These are phyloP conservation scores for Nesospiza acunhae DNA, from an alignment of 2,113 vertebrate species.

Conservation along the genomic window DNA sequence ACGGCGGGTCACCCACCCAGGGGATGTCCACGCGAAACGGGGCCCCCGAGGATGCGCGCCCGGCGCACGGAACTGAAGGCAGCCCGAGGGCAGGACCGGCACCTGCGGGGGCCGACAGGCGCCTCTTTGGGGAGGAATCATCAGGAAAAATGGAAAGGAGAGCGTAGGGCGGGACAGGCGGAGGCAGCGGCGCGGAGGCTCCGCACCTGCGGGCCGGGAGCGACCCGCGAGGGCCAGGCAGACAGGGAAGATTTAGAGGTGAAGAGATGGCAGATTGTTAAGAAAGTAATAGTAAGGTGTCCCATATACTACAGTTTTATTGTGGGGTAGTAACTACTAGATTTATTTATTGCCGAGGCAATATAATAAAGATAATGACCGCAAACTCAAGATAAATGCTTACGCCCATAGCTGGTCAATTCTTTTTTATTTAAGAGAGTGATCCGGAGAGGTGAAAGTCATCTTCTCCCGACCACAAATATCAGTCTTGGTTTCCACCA, in stretches of 20 bases:
- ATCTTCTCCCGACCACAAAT: constrained; percentile 56
- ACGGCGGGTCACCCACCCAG: neutral
- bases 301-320: constrained; percentile 73
- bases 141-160: constrained; percentile 30
- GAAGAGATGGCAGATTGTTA: constrained; percentile 65
- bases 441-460: constrained; percentile 66
- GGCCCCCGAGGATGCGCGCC: too few species aligned
- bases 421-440: constrained; percentile 75
- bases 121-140: neutral
- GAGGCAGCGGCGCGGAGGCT: constrained; percentile 44
- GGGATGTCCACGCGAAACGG: neutral
- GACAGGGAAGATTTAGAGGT: constrained; percentile 69
- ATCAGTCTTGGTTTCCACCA: constrained; percentile 71
- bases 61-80: neutral
- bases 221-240: constrained; percentile 6
- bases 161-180: rapidly evolving
- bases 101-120: neutral
- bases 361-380: constrained; percentile 77
- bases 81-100: neutral
- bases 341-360: constrained; percentile 73
- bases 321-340: constrained; percentile 66
- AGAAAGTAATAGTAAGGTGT: constrained; percentile 76
- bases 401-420: constrained; percentile 66
- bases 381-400: constrained; percentile 76
- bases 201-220: constrained; percentile 59